Base-by-base conservation (phyloP, 2,113 vertebrate species). In the Toxostoma redivivum region DNA sequence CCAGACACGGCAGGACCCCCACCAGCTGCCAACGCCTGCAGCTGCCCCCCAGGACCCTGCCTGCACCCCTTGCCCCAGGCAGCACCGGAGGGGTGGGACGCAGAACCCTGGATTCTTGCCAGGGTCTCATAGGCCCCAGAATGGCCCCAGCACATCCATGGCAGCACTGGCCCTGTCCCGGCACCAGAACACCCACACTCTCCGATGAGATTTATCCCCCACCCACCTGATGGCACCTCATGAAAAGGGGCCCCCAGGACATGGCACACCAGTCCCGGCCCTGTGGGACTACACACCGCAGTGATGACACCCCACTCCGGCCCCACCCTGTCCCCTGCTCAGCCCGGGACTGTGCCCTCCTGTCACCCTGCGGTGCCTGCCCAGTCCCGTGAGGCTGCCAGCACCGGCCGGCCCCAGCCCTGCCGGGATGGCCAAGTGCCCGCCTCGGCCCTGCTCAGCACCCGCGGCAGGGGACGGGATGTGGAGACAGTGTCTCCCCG, bases 21-120 rank as follows among this genome's bases (percentile, higher is more conserved):
- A 15, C 12, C 15, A 45, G 16, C 70, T 81, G n/a, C 30, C 78
- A 81, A 47, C 0, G 0, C n/a, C 45, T 67, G 38, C 33, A 17
- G 53, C 60, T 60, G 53, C 14, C 61, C 77, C 28, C 38, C 33
- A 53, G 30, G 53, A 45, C 24, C n/a, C 54, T 53, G 69, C 61
- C 53, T 67, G 78, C 31, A 61, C n/a, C 21, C 40, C 30, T 12
- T 42, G 40, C 15, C 21, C 28, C n/a, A 42, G 54, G n/a, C n/a
- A 42, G 70, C 40, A 48, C 54, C 2, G 1, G n/a, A 53, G 21
- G 5, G 5, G n/a, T 22, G 12, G 40, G 47, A 90, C 0, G 0
- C 30, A 27, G 15, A 69, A 16, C 10, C 24, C 47, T 5, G 11
- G 40, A 31, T n/a, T 31, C 22, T 40, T 53, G n/a, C n/a, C n/a